Percentiles rank a stretch among this genome's conserved stretches.
phyloP scores from a whole-genome alignment of 2,113 vertebrate genomes.

The Aythya baeri region DNA sequence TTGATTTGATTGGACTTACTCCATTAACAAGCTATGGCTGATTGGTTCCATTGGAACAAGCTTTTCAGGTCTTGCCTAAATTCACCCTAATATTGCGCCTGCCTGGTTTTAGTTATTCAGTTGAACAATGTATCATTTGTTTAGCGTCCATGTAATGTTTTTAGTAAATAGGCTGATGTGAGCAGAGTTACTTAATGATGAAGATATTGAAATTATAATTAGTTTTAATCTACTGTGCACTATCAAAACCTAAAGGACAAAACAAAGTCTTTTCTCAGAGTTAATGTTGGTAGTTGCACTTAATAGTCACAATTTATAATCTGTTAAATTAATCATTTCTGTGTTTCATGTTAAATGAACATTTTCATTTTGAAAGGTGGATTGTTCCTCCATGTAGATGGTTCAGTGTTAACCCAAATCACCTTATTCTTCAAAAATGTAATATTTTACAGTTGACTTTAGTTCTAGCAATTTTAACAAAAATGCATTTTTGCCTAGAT shows the following conservation, averaged over 20 bases:
- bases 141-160: conserved; percentile 2
- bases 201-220: conserved; percentile 45
- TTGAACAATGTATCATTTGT: conserved; percentile 33
- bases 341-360: neutral
- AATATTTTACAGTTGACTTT: neutral
- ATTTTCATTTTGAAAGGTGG: conserved; percentile 11
- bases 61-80: conserved; percentile 18
- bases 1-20: neutral
- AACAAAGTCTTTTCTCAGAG: neutral
- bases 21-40: neutral
- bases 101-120: neutral
- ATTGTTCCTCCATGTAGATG: conserved; percentile 2
- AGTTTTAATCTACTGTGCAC: conserved; percentile 17
- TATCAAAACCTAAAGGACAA: conserved; percentile 24
- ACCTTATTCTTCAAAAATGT: neutral
- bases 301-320: conserved; percentile 22
- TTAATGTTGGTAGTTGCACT: neutral
- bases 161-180: conserved; percentile 10
- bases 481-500: neutral
- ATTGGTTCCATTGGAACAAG: neutral
- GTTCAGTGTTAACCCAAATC: neutral
- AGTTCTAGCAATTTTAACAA: neutral
- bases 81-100: conserved; percentile 7
- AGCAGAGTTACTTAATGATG: conserved; percentile 44
- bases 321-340: conserved; percentile 14